These are phyloP conservation scores for Zaprionus bogoriensis DNA, from an alignment of 2,888 invertebrate genomes.

Conservation along the genomic window DNA sequence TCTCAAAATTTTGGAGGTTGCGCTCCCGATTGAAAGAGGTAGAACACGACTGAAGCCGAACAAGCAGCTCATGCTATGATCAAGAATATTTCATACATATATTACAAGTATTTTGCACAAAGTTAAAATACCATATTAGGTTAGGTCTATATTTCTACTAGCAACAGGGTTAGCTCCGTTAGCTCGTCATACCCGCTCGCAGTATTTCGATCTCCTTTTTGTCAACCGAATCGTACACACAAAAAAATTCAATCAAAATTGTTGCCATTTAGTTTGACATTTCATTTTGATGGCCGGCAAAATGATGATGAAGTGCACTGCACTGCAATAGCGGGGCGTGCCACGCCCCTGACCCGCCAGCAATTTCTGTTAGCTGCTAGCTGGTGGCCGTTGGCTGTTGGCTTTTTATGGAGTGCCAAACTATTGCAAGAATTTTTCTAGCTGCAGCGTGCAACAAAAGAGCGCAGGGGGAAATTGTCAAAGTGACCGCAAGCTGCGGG, in stretches of 20 bases:
- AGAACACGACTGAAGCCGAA: no score
- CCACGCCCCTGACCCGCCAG: conserved; percentile 8
- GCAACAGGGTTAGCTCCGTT: background rate
- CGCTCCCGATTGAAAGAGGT: no score
- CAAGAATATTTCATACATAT: no score
- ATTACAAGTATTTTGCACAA: no score
- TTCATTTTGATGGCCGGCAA: conserved; percentile 69
- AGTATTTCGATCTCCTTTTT: background rate
- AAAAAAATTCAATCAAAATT: conserved; percentile 76
- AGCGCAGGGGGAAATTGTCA: conserved; percentile 34
- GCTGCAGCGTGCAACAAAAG: conserved; percentile 28
- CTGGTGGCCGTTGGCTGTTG: conserved; percentile 4
- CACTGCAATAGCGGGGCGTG: conserved; percentile 43
- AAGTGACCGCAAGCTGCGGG: conserved; percentile 63
- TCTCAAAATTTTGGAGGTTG: no score
- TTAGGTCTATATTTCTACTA: no score
- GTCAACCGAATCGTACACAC: background rate
- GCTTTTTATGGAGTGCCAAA: conserved; percentile 69
- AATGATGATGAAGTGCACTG: conserved; percentile 73
- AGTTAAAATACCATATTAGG: no score
- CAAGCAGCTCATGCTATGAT: no score
- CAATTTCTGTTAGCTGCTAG: conserved; percentile 37
- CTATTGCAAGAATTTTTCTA: conserved; percentile 51
- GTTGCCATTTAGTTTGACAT: conserved; percentile 79
- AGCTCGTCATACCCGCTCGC: background rate